Evolutionary conservation across 2,888 invertebrate genomes (phyloP), one percentile per base, ranked within the genome.

Genomic region (Dryobotodes eremita): DNA sequence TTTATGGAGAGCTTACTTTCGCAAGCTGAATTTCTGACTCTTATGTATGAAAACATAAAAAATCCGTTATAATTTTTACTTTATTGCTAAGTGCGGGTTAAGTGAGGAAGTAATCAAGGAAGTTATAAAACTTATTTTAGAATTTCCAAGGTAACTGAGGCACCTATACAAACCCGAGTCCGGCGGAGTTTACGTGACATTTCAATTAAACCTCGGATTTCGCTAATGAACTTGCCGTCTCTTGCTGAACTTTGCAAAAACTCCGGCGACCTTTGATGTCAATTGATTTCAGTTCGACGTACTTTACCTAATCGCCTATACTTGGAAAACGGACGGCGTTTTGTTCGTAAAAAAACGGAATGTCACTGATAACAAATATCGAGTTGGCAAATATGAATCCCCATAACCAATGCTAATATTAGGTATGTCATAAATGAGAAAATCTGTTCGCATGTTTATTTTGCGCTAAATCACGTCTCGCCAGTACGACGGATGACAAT

Each of bases 141-240:
- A 89, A 82, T 85, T 85, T 79, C 75, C 75, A 89, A 88, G 86
- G 89, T 83, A 81, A 81, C 82, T 83, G 36, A 84, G 81, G 79
- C 74, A 88, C 83, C 86, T 88, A 90, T 84, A 89, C 85, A 90
- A 90, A 86, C 87, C 17, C 80, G 80, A 89, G 88, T 87, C 90
- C 87, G 86, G 72, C 75, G 75, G 86, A 92, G 90, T 91, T 92
- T 90, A 90, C 91, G 91, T 93, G 93, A 94, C 92, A 93, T 94
- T 95, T 93, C 94, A 95, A 95, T 95, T 94, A 95, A 94, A 92
- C 90, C 86, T 89, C 87, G 91, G 91, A 91, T 93, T 94, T 93
- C 89, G 87, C 92, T 94, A 94, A 94, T 94, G 93, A 94, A 94
- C 92, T 91, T 87, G 80, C 77, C 85, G 82, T 86, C 89, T 90